A percentile compares a stretch with the other conserved stretches of the same genome.
Conservation (phyloP, 2,113 vertebrate species). For the Poeciliopsis occidentalis region DNA sequence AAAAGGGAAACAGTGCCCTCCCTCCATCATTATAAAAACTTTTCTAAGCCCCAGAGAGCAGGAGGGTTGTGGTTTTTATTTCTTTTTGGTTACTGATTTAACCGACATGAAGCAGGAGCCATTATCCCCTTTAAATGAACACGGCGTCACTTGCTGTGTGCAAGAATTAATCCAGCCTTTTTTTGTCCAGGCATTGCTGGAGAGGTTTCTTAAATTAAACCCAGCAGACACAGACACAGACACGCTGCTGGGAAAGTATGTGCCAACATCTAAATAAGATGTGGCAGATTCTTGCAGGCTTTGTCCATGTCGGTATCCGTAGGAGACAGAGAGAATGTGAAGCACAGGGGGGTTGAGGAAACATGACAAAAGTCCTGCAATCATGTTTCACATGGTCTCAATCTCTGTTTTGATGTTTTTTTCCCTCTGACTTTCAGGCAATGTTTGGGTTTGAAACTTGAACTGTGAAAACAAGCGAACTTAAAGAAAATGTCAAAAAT, state of each 20-base stretch:
- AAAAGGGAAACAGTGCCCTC: constrained; percentile 2
- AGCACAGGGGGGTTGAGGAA: not conserved
- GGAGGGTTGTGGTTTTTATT: constrained; percentile 27
- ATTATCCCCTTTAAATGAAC: constrained; percentile 27
- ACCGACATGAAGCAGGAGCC: constrained; percentile 32
- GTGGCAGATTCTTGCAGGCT: constrained; percentile 38
- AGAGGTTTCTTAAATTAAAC: constrained; percentile 35
- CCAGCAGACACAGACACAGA: not conserved
- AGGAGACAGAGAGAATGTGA: not conserved
- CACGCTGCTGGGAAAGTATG: constrained; percentile 37
- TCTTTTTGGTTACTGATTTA: constrained; percentile 28
- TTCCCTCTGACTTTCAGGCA: no score
- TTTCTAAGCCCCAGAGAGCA: not conserved
- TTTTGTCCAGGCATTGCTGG: constrained; percentile 4
- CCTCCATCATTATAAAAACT: not conserved
- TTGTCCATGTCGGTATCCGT: constrained; percentile 12
- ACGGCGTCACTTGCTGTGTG: constrained; percentile 22
- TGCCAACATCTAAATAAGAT: constrained; percentile 53
- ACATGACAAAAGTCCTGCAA: not conserved
- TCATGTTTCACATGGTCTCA: not conserved
- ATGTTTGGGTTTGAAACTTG: no score
- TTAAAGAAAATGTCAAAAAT: no score
- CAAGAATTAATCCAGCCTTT: constrained; percentile 24
- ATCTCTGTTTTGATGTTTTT: not conserved
- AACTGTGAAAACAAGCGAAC: no score